Conservation (phyloP, 1,140 invertebrate genomes). For the Aphaenogaster floridana region DNA sequence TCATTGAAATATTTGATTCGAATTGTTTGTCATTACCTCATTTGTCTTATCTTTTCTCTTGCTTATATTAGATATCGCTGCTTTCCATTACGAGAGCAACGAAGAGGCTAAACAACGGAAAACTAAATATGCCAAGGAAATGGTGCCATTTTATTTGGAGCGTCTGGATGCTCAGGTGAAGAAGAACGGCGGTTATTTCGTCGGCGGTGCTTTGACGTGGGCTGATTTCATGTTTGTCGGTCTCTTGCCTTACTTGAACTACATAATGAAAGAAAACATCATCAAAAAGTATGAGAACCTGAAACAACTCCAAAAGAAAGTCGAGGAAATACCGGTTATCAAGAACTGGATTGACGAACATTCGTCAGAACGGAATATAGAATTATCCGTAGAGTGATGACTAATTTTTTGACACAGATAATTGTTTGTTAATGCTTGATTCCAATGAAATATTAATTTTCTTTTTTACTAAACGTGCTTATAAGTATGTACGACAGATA, state of each 20-base stretch:
- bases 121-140: slow-evolving; percentile 73
- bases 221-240: slow-evolving; percentile 90
- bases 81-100: slow-evolving; percentile 81
- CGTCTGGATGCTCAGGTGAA: slow-evolving; percentile 85
- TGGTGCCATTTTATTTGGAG: slow-evolving; percentile 80
- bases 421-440: neutral
- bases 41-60: slow-evolving; percentile 64
- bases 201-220: slow-evolving; percentile 87
- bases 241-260: slow-evolving; percentile 89
- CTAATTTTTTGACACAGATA: neutral
- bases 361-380: slow-evolving; percentile 79
- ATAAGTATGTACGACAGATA: neutral
- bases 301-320: slow-evolving; percentile 87
- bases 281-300: slow-evolving; percentile 88
- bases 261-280: slow-evolving; percentile 87
- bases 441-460: neutral
- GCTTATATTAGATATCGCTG: slow-evolving; percentile 78
- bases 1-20: slow-evolving; percentile 50
- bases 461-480: neutral
- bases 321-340: slow-evolving; percentile 88
- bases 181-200: slow-evolving; percentile 84
- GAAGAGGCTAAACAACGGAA: slow-evolving; percentile 76
- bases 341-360: slow-evolving; percentile 90
- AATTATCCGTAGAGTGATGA: no score
- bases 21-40: slow-evolving; percentile 23